Evolutionary conservation across 2,797 vertebrate species (phyloP).

Genomic region (Nasua narica): DNA sequence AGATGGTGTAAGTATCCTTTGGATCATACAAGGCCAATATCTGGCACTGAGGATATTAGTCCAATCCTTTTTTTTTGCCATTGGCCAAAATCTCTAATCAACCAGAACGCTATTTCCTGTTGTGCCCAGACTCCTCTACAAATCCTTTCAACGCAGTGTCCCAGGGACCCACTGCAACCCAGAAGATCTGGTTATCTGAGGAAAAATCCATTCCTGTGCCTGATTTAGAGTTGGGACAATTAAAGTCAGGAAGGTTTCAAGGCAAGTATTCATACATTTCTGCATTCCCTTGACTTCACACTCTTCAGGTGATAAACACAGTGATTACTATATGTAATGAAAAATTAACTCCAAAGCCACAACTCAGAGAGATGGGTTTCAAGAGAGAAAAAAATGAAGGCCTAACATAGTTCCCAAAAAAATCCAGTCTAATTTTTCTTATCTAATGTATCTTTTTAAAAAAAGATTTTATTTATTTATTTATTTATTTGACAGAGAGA

Average conservation of each 20-base stretch:
- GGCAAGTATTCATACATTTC: not conserved
- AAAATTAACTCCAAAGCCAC: not conserved
- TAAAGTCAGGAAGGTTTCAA: not conserved
- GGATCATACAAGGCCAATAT: not conserved
- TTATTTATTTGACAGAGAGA: no score
- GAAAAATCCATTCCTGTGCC: not conserved
- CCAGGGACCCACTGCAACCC: not conserved
- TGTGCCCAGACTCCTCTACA: not conserved
- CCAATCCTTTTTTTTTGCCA: not conserved
- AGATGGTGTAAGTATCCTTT: not conserved
- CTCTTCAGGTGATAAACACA: not conserved
- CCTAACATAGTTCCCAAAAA: not conserved
- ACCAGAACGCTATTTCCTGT: not conserved
- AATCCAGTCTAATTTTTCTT: not conserved
- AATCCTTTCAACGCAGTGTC: not conserved
- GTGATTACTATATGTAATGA: not conserved
- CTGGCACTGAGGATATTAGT: not conserved
- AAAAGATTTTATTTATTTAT: no score
- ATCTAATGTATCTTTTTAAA: not conserved
- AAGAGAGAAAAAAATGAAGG: not conserved
- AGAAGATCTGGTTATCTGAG: not conserved
- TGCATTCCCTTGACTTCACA: not conserved
- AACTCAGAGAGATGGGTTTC: not conserved
- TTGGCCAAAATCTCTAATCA: not conserved
- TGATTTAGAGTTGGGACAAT: not conserved